phyloP scores from a whole-genome alignment of 1,140 invertebrate species.

The Atta texana region DNA sequence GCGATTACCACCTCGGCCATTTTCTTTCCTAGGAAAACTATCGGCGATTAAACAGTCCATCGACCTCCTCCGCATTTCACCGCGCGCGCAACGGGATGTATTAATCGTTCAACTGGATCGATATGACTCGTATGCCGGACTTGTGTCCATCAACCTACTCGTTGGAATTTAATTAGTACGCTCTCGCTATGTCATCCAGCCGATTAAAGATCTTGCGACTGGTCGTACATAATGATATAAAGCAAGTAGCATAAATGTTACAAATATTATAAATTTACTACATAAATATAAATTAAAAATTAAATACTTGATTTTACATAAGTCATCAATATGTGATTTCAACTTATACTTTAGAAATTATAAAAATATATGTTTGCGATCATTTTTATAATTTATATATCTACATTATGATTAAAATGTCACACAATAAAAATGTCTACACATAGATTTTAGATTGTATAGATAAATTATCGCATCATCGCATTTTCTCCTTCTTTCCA shows the following conservation, averaged over 20 bases:
- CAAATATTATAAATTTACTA: neutral
- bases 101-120: constrained; percentile 50
- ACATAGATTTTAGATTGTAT: neutral
- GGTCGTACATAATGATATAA: neutral
- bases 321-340: neutral
- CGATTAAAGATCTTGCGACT: constrained; percentile 11
- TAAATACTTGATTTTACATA: neutral
- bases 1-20: constrained; percentile 73
- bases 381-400: neutral
- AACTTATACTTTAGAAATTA: neutral
- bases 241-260: neutral
- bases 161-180: constrained; percentile 53
- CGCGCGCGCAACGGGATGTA: constrained; percentile 54
- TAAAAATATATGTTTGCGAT: neutral
- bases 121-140: neutral
- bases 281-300: neutral
- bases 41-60: constrained; percentile 71
- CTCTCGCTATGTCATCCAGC: neutral
- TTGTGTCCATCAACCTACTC: constrained; percentile 13
- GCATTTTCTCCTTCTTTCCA: neutral
- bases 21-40: constrained; percentile 56
- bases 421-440: neutral
- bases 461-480: neutral
- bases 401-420: neutral
- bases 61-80: constrained; percentile 45